Evolutionary conservation across 2,113 vertebrate genomes (phyloP).

Genomic region (Pygoscelis adeliae): DNA sequence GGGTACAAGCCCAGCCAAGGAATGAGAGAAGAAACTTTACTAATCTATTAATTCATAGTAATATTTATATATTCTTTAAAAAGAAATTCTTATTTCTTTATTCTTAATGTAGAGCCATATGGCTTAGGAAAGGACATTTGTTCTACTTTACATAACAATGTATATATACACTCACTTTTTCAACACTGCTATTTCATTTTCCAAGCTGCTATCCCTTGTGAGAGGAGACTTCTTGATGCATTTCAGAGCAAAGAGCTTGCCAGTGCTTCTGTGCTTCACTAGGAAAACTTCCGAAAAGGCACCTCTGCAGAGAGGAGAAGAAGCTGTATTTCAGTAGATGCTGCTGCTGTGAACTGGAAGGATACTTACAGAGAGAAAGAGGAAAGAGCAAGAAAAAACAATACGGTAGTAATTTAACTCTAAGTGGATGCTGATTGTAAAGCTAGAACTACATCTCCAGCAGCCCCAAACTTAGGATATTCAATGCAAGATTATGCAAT

Average conservation of each 20-base stretch:
- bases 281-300: conserved; percentile 94
- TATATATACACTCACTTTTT: conserved; percentile 81
- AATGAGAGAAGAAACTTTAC: background rate
- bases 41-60: background rate
- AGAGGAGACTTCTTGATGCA: conserved; percentile 92
- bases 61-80: background rate
- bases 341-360: background rate
- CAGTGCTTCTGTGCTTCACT: conserved; percentile 87
- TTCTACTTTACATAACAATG: background rate
- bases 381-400: background rate
- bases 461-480: background rate
- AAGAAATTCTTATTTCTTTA: background rate
- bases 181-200: conserved; percentile 92
- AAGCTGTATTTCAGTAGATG: background rate
- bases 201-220: conserved; percentile 85
- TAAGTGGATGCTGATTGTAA: background rate
- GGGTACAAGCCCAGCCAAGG: background rate
- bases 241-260: conserved; percentile 90
- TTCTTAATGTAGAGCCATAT: background rate
- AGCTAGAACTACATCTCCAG: background rate
- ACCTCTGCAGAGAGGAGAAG: conserved; percentile 75
- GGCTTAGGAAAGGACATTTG: background rate
- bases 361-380: background rate
- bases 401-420: background rate
- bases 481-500: background rate